phyloP scores from a whole-genome alignment of 2,797 vertebrate species.

The Hyperoplus lanceolatus region DNA sequence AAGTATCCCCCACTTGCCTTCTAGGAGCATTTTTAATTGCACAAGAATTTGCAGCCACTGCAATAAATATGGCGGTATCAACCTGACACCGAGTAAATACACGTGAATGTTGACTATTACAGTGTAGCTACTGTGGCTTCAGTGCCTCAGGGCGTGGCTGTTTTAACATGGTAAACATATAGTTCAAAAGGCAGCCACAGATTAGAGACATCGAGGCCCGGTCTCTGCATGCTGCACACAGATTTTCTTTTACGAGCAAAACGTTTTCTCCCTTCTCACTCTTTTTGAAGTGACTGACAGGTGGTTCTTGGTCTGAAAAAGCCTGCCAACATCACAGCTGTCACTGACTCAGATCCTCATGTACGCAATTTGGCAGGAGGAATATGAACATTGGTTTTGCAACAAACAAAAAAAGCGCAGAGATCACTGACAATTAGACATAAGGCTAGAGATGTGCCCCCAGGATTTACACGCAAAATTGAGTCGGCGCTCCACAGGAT shows the following conservation, averaged over 20 bases:
- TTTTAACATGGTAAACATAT: conserved; percentile 56
- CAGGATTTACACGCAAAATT: conserved; percentile 37
- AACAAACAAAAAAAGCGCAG: background rate
- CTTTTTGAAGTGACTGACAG: conserved; percentile 54
- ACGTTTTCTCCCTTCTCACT: conserved; percentile 9
- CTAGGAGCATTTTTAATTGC: conserved; percentile 64
- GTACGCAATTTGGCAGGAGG: conserved; percentile 28
- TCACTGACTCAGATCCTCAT: conserved; percentile 43
- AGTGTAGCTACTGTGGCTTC: conserved; percentile 65
- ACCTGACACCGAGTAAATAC: conserved; percentile 61
- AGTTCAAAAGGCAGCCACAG: conserved; percentile 61
- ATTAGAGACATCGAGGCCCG: conserved; percentile 29
- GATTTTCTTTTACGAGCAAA: conserved; percentile 22
- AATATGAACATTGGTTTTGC: conserved; percentile 34
- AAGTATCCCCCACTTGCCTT: conserved; percentile 48
- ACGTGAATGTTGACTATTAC: conserved; percentile 44
- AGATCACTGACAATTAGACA: conserved; percentile 53
- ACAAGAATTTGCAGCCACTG: conserved; percentile 53
- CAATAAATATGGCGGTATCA: conserved; percentile 55
- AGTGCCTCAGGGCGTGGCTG: conserved; percentile 61
- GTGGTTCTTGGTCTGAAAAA: conserved; percentile 53
- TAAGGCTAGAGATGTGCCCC: conserved; percentile 45
- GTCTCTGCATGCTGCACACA: conserved; percentile 32
- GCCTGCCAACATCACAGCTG: conserved; percentile 49
- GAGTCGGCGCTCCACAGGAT: conserved; percentile 18